phyloP scores from a whole-genome alignment of 2,113 vertebrate genomes.

The Myiozetetes cayanensis region DNA sequence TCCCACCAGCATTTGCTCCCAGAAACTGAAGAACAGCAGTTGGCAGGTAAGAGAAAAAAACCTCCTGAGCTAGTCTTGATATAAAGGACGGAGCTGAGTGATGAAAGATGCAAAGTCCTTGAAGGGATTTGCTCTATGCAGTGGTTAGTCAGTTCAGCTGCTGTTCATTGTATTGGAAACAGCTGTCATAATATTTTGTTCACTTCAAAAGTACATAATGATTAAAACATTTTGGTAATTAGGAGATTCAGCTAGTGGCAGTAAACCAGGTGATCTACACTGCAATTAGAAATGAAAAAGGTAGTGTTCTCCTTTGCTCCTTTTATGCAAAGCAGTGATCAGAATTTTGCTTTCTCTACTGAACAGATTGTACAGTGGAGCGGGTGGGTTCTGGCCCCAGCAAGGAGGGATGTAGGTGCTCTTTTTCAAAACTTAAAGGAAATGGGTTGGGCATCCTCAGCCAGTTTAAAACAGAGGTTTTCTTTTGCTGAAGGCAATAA shows the following conservation, averaged over 20 bases:
- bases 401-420: not conserved
- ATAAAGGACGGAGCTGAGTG: not conserved
- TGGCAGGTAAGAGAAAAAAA: not conserved
- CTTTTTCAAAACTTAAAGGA: not conserved
- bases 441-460: not conserved
- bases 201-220: conserved; percentile 45
- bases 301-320: not conserved
- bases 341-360: not conserved
- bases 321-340: not conserved
- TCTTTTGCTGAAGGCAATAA: not conserved
- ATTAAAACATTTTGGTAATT: conserved; percentile 67
- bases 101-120: not conserved
- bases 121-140: not conserved
- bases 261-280: conserved; percentile 63
- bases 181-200: conserved; percentile 66
- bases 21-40: not conserved
- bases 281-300: conserved; percentile 59
- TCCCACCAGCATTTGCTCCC: not conserved
- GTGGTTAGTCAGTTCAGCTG: conserved; percentile 30
- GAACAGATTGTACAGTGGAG: not conserved
- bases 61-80: not conserved
- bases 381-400: not conserved
- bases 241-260: conserved; percentile 37
- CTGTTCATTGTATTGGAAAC: conserved; percentile 47
- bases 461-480: not conserved